These are phyloP conservation scores for Macroramphosus scolopax DNA, from an alignment of 2,797 vertebrate genomes.

Conservation along the genomic window DNA sequence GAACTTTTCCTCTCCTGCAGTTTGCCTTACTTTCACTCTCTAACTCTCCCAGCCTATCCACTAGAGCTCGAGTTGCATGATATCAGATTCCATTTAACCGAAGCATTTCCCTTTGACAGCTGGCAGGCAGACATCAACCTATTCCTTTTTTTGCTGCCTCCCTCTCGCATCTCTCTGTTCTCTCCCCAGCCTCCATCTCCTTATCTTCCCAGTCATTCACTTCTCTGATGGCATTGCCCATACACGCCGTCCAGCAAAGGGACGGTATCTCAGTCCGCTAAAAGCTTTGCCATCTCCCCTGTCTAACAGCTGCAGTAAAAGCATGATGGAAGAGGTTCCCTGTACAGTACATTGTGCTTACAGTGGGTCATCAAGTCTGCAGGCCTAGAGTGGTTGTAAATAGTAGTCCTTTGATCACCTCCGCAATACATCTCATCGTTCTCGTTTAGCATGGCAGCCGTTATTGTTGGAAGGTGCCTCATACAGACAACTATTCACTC, in stretches of 20 bases:
- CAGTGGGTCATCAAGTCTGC: slow-evolving; percentile 66
- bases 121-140: slow-evolving; percentile 66
- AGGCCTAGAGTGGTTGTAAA: slow-evolving; percentile 73
- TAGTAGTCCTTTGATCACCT: slow-evolving; percentile 73
- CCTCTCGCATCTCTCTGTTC: slow-evolving; percentile 31
- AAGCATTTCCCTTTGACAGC: slow-evolving; percentile 65
- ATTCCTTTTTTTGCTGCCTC: slow-evolving; percentile 22
- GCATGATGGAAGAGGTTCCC: slow-evolving; percentile 70
- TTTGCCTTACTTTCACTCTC: slow-evolving; percentile 33
- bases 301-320: slow-evolving; percentile 74
- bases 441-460: slow-evolving; percentile 68
- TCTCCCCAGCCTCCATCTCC: slow-evolving; percentile 59
- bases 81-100: slow-evolving; percentile 67
- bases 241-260: slow-evolving; percentile 59
- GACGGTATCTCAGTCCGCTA: slow-evolving; percentile 69
- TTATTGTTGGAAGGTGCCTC: slow-evolving; percentile 59
- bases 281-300: slow-evolving; percentile 72
- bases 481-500: slow-evolving; percentile 44
- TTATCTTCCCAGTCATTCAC: slow-evolving; percentile 71
- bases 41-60: slow-evolving; percentile 31
- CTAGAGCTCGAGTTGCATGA: slow-evolving; percentile 47
- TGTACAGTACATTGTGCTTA: slow-evolving; percentile 68
- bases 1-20: slow-evolving; percentile 36
- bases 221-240: slow-evolving; percentile 70
- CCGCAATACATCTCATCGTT: slow-evolving; percentile 68